Base-by-base conservation (phyloP, 2,888 invertebrate genomes). In the Cephonodes hylas region DNA sequence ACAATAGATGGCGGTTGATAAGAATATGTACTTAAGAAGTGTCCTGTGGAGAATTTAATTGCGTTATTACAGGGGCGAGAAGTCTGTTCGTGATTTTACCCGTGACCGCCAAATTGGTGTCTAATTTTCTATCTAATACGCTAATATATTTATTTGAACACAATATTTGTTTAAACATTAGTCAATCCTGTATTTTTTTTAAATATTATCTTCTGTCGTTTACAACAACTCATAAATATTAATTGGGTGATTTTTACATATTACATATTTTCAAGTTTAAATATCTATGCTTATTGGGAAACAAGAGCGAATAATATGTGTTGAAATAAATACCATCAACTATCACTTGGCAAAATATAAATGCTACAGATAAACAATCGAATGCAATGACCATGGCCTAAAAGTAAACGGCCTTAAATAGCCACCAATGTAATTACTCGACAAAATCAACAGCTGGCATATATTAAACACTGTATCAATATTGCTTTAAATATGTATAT, bases 321-420 rank as follows among this genome's bases (percentile, higher is more conserved):
- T 13, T 23, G n/a, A 48, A 25, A 38, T 23, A 8, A 13, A 46
- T 25, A 60, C 42, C 10, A 20, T 18, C 5, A 8, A 48, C 22
- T 23, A 46, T 59, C 59, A 15, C 70, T 72, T 69, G 67, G 71
- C 66, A 73, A 73, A 71, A 73, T 74, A 74, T 66, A 69, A 79
- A 76, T 76, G 70, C 72, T 68, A 73, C 74, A 75, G 71, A 79
- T 76, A 79, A 76, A 76, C 77, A 74, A 72, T 74, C 72, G 73
- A 68, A 71, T 64, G 46, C 56, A 48, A 62, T 73, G 76, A 66
- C 83, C 84, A 42, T 84, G 84, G 74, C 79, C 80, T 67, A 66
- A 76, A 77, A 60, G 69, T 66, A 73, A 74, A 66, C 69, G 75
- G 67, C 73, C 74, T 79, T 72, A 69, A 63, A 66, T 64, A 68